These are phyloP conservation scores for Anagrus nilaparvatae DNA, from an alignment of 1,140 invertebrate species.

Conservation along the genomic window DNA sequence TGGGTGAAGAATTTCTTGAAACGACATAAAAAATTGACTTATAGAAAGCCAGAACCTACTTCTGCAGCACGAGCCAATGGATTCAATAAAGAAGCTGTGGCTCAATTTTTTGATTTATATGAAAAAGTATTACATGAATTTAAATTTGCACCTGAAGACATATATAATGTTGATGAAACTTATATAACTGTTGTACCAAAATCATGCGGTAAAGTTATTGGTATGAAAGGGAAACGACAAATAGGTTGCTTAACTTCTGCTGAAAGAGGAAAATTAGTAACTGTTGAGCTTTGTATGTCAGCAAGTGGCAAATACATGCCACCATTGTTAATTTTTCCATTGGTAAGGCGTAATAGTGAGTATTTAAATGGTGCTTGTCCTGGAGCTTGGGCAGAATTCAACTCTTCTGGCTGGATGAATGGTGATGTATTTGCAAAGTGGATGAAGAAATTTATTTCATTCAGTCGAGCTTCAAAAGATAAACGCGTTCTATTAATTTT, in stretches of 20 bases:
- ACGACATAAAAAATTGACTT: constrained; percentile 13
- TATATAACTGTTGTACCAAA: constrained; percentile 37
- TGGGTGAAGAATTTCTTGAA: constrained; percentile 17
- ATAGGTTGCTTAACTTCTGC: constrained; percentile 30
- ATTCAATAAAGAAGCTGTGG: constrained; percentile 23
- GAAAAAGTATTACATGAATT: constrained; percentile 9
- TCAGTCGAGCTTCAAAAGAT: constrained; percentile 15
- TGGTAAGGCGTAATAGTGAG: no score
- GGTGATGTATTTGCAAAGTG: constrained; percentile 27
- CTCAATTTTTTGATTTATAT: constrained; percentile 22
- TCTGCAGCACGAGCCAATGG: constrained; percentile 20
- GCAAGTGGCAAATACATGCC: constrained; percentile 30
- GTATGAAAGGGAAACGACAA: constrained; percentile 28
- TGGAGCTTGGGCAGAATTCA: no score
- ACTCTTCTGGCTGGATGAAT: constrained; percentile 27
- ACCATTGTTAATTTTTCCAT: constrained; percentile 29
- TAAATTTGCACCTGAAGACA: constrained; percentile 18
- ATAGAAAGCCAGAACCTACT: constrained; percentile 23
- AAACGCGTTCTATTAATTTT: constrained; percentile 28
- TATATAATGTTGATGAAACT: constrained; percentile 39
- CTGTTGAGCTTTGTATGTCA: constrained; percentile 26
- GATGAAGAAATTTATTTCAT: constrained; percentile 27
- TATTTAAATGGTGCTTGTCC: no score
- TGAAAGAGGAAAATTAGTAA: constrained; percentile 35
- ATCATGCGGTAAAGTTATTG: constrained; percentile 28